These are phyloP conservation scores for Eulemur rubriventer DNA, from an alignment of 2,797 vertebrate genomes.

Conservation along the genomic window DNA sequence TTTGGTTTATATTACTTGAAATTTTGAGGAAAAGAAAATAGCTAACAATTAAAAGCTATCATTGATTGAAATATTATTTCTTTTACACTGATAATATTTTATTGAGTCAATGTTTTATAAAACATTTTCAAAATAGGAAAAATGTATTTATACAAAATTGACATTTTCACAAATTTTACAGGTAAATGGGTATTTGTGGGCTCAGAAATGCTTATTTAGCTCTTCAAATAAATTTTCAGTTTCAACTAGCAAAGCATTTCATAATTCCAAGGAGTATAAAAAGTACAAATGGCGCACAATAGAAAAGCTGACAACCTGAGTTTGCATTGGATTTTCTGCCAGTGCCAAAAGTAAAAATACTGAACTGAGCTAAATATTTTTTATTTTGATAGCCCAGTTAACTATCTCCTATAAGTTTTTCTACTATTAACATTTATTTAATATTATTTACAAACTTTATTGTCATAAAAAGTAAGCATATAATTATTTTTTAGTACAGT, in stretches of 20 bases:
- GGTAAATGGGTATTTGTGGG: neutral
- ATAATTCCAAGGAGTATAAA: neutral
- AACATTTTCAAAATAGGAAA: neutral
- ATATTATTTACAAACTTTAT: neutral
- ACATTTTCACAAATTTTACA: neutral
- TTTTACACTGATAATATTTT: neutral
- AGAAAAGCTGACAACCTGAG: neutral
- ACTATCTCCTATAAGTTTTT: neutral
- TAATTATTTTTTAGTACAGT: neutral
- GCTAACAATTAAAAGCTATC: neutral
- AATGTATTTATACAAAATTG: neutral
- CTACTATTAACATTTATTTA: neutral
- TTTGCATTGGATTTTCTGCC: neutral
- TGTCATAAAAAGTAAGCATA: neutral
- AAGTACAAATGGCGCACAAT: neutral
- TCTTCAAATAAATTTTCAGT: slow-evolving; percentile 13
- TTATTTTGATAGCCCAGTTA: slow-evolving; percentile 28
- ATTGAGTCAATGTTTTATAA: neutral
- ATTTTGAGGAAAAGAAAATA: neutral
- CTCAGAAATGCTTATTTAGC: slow-evolving; percentile 3
- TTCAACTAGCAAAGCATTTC: slow-evolving; percentile 39
- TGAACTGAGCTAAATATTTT: neutral
- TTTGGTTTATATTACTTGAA: neutral
- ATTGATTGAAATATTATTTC: neutral
- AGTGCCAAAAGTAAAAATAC: slow-evolving; percentile 2